Conservation (phyloP, 2,113 vertebrate genomes). For the Sturnira hondurensis region DNA sequence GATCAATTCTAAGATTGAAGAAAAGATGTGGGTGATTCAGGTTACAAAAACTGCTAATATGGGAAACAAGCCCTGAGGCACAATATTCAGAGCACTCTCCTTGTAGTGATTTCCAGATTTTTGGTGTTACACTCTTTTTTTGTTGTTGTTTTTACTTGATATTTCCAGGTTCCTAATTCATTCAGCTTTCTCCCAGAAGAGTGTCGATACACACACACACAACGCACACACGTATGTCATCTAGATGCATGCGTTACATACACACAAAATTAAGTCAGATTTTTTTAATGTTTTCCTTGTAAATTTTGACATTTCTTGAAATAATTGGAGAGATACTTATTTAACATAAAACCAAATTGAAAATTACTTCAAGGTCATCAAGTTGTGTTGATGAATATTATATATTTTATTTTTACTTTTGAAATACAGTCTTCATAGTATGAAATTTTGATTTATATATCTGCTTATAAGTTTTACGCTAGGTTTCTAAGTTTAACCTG, state of each 20-base stretch:
- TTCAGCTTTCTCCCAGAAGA: not conserved
- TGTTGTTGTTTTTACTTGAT: not conserved
- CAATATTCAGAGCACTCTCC: not conserved
- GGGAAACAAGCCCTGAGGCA: not conserved
- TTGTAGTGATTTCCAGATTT: not conserved
- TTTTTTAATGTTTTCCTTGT: not conserved
- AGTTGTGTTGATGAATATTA: not conserved
- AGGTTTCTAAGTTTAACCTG: not conserved
- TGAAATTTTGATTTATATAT: not conserved
- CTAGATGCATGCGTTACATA: not conserved
- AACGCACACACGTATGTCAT: not conserved
- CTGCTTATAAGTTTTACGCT: not conserved
- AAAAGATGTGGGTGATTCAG: not conserved
- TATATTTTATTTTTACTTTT: slow-evolving; percentile 4
- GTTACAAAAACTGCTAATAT: not conserved
- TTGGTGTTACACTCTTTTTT: not conserved
- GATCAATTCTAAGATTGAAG: not conserved
- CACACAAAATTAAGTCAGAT: not conserved
- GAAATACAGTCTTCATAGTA: not conserved
- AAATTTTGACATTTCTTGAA: slow-evolving; percentile 20
- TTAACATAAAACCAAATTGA: not conserved
- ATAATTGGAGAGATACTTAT: not conserved
- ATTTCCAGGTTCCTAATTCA: not conserved
- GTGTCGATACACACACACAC: too few species aligned
- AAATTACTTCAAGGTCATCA: not conserved